phyloP scores from a whole-genome alignment of 1,140 invertebrate genomes.

The Papilio machaon region DNA sequence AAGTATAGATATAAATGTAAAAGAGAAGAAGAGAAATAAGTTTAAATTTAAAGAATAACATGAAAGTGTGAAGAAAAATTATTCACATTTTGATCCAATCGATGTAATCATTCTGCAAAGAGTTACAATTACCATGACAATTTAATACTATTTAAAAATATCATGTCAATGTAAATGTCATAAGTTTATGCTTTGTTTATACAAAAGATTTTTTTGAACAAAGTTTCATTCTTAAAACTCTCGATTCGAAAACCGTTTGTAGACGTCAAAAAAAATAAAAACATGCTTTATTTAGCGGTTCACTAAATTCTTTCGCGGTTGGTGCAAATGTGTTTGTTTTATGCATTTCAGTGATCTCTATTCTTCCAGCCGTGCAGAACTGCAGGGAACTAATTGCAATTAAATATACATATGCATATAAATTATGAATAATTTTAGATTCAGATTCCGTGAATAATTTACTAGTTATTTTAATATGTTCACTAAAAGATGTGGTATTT shows the following conservation, averaged over 20 bases:
- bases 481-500: constrained; percentile 36
- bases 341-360: constrained; percentile 58
- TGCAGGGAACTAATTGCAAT: constrained; percentile 54
- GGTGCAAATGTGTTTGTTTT: constrained; percentile 50
- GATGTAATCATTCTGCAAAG: background rate
- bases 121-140: too few species aligned
- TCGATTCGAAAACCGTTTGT: constrained; percentile 42
- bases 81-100: background rate
- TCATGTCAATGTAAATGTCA: too few species aligned
- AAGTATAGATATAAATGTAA: background rate
- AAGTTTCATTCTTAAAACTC: constrained; percentile 32
- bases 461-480: constrained; percentile 42
- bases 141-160: too few species aligned
- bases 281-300: constrained; percentile 65
- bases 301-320: constrained; percentile 54
- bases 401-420: constrained; percentile 60
- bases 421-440: constrained; percentile 45
- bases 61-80: background rate
- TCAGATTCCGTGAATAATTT: constrained; percentile 43
- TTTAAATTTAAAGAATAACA: background rate
- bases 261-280: constrained; percentile 60
- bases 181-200: background rate
- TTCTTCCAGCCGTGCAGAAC: constrained; percentile 64
- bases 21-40: background rate
- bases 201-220: constrained; percentile 3